These are phyloP conservation scores for Ondatra zibethicus DNA, from an alignment of 2,113 vertebrate genomes.

Conservation along the genomic window DNA sequence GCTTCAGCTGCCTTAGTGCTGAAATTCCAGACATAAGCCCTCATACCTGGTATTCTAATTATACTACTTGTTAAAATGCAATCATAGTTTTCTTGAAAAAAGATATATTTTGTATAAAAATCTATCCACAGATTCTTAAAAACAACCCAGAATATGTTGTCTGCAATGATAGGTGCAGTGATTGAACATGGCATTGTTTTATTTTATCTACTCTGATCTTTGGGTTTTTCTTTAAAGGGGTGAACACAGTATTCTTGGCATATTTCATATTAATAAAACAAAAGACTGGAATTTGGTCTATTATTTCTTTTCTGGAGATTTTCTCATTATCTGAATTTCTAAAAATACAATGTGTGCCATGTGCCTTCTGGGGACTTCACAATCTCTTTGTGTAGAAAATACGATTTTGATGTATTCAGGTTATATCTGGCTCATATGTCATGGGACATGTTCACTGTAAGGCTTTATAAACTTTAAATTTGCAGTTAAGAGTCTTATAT, in stretches of 20 bases:
- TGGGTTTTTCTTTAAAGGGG: conserved; percentile 24
- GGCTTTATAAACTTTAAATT: conserved; percentile 56
- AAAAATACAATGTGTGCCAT: conserved; percentile 47
- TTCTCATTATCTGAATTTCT: conserved; percentile 54
- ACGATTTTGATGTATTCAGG: conserved; percentile 61
- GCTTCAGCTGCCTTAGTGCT: not conserved
- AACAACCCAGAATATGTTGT: not conserved
- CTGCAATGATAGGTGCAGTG: not conserved
- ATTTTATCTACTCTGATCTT: conserved; percentile 33
- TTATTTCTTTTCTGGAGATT: conserved; percentile 34
- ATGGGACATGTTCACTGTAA: not conserved
- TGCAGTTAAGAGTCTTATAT: conserved; percentile 46
- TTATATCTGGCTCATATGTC: conserved; percentile 49
- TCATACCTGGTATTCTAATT: not conserved
- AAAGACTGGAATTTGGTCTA: not conserved
- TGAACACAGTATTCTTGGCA: not conserved
- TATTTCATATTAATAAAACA: conserved; percentile 7
- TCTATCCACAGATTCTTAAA: not conserved
- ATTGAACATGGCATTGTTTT: not conserved
- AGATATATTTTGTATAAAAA: conserved; percentile 30
- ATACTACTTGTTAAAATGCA: not conserved
- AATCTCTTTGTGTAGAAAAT: not conserved
- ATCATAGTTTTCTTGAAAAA: not conserved
- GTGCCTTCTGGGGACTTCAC: conserved; percentile 18
- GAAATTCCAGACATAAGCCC: not conserved